A percentile compares a stretch with the other conserved stretches of the same genome.
Conservation (phyloP, 2,113 vertebrate genomes). For the Corythornis vintsioides region DNA sequence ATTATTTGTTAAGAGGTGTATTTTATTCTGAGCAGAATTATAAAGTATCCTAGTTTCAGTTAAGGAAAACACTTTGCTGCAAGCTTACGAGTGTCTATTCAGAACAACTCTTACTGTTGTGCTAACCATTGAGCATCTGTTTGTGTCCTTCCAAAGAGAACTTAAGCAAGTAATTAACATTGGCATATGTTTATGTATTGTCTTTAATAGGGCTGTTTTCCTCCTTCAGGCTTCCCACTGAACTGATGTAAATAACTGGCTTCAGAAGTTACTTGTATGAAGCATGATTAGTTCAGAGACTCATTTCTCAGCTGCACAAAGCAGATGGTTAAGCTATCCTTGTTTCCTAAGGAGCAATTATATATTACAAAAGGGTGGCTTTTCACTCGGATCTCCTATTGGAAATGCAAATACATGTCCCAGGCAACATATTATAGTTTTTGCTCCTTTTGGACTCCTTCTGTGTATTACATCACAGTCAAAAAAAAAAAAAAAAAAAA, state of each 20-base stretch:
- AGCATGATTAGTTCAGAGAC: background rate
- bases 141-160: background rate
- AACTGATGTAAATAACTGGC: background rate
- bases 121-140: background rate
- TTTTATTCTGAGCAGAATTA: background rate
- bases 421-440: background rate
- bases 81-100: background rate
- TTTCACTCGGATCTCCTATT: background rate
- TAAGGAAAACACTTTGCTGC: background rate
- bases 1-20: background rate
- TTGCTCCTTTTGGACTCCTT: background rate
- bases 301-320: background rate
- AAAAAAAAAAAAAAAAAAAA: background rate
- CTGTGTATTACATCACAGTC: background rate
- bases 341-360: background rate
- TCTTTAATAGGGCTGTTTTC: background rate
- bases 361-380: background rate
- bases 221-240: background rate
- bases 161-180: background rate
- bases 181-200: slow-evolving; percentile 6
- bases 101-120: background rate
- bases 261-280: background rate
- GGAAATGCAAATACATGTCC: background rate
- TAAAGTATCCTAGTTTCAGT: background rate
- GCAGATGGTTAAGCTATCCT: background rate